Evolutionary conservation across 1,140 invertebrate species (phyloP).

Genomic region (Pygmarrhopalites habei): DNA sequence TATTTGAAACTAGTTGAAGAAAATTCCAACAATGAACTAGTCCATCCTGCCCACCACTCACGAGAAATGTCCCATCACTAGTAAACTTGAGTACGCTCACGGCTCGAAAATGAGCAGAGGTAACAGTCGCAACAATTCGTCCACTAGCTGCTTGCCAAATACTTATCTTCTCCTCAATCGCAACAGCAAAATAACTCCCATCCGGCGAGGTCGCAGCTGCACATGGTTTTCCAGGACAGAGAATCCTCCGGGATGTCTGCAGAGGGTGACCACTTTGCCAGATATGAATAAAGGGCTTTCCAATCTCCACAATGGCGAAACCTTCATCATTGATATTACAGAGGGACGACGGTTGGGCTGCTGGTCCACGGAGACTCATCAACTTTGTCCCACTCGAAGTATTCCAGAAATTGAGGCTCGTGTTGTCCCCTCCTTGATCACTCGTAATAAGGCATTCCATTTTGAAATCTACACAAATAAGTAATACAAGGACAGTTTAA

Average conservation of each 20-base stretch:
- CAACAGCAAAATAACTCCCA: slow-evolving; percentile 62
- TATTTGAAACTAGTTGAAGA: slow-evolving; percentile 43
- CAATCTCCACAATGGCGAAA: slow-evolving; percentile 24
- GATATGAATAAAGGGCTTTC: slow-evolving; percentile 37
- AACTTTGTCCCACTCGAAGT: slow-evolving; percentile 32
- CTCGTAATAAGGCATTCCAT: slow-evolving; percentile 32
- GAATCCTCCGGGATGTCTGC: slow-evolving; percentile 49
- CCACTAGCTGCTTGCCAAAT: slow-evolving; percentile 76
- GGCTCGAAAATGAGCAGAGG: slow-evolving; percentile 65
- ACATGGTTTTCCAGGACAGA: slow-evolving; percentile 68
- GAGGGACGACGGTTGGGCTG: slow-evolving; percentile 21
- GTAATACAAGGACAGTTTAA: not conserved
- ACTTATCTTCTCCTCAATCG: slow-evolving; percentile 70
- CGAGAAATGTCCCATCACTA: slow-evolving; percentile 62
- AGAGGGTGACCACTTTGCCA: slow-evolving; percentile 33
- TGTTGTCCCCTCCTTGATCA: slow-evolving; percentile 20
- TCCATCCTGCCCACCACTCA: slow-evolving; percentile 72
- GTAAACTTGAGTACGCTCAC: slow-evolving; percentile 66
- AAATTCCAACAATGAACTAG: slow-evolving; percentile 70
- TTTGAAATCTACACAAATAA: no score
- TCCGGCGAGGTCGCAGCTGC: slow-evolving; percentile 60
- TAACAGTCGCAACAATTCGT: slow-evolving; percentile 59
- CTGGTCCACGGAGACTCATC: slow-evolving; percentile 27
- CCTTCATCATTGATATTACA: slow-evolving; percentile 31
- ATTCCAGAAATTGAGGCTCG: slow-evolving; percentile 34